Base-by-base conservation (phyloP, 1,140 invertebrate genomes). In the Neodiprion pinetum region DNA sequence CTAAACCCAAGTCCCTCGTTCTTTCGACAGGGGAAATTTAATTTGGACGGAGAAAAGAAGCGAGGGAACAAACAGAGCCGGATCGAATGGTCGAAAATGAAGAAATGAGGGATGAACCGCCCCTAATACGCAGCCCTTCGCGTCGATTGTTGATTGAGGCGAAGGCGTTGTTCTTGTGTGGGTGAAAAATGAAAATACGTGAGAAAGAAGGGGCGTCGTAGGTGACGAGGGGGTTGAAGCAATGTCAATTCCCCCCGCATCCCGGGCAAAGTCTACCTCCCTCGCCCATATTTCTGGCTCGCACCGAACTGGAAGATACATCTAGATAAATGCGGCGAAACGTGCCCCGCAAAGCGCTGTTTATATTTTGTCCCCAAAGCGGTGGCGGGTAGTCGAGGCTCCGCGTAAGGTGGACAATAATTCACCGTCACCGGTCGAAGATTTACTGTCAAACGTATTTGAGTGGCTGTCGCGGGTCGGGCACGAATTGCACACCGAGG, bases 241-340 rank as follows among this genome's bases (percentile, higher is more conserved):
- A 77, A 81, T 81, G 77, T 82, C 81, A 74, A 84, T 85, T 83
- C 79, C 69, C 79, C 77, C 78, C 76, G 11, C 53, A 17, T 61
- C 11, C 53, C n/a, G 3, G 11, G 5, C 53, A 5, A 2, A 1
- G 11, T 61, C 28, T 40, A 40, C 28, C 53, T 12, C 4, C 53
- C 53, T 61, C 53, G n/a, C 53, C 76, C 79, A 81, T 84, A 82
- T 84, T 85, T 83, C 78, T 79, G 73, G 50, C 70, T 72, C 69
- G 78, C 81, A 72, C 76, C 79, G 78, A 84, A 84, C 80, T 75
- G 77, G 79, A 84, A 82, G 82, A 83, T 81, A 85, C 81, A 84
- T 83, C 83, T 82, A 85, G 81, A 83, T 85, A 85, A 84, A 85
- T 83, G 82, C 80, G 81, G 74, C 77, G 78, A 80, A 84, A 85